A percentile compares a stretch with the other conserved stretches of the same genome.
phyloP scores from a whole-genome alignment of 2,797 vertebrate species.

The Masticophis lateralis region DNA sequence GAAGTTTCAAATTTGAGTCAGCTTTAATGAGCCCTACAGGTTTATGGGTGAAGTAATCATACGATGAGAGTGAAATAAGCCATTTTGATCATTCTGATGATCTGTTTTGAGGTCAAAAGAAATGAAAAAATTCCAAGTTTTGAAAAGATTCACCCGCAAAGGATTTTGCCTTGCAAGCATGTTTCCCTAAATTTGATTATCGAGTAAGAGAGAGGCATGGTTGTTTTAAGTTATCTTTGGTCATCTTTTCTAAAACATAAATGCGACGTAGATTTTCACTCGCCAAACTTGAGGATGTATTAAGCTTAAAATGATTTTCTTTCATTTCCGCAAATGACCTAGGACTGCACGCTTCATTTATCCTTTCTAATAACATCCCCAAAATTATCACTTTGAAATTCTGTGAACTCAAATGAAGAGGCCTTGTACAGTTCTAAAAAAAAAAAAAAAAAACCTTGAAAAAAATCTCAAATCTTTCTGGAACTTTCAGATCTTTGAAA shows the following conservation, averaged over 20 bases:
- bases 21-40: not conserved
- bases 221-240: not conserved
- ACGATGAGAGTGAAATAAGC: not conserved
- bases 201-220: not conserved
- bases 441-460: slow-evolving; percentile 14
- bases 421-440: slow-evolving; percentile 20
- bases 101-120: not conserved
- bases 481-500: slow-evolving; percentile 16
- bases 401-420: slow-evolving; percentile 2
- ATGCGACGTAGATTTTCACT: slow-evolving; percentile 6
- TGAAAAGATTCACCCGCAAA: not conserved
- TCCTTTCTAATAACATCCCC: slow-evolving; percentile 27
- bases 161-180: not conserved
- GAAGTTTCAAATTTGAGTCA: not conserved
- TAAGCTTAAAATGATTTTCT: slow-evolving; percentile 44
- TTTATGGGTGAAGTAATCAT: not conserved
- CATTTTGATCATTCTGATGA: not conserved
- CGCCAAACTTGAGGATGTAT: not conserved
- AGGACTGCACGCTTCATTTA: slow-evolving; percentile 40
- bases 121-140: not conserved
- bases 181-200: not conserved
- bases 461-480: not conserved
- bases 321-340: slow-evolving; percentile 41
- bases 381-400: slow-evolving; percentile 18
- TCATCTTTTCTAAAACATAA: not conserved